A percentile compares a stretch with the other conserved stretches of the same genome.
phyloP scores from a whole-genome alignment of 2,113 vertebrate genomes.

The Vireo altiloquus region DNA sequence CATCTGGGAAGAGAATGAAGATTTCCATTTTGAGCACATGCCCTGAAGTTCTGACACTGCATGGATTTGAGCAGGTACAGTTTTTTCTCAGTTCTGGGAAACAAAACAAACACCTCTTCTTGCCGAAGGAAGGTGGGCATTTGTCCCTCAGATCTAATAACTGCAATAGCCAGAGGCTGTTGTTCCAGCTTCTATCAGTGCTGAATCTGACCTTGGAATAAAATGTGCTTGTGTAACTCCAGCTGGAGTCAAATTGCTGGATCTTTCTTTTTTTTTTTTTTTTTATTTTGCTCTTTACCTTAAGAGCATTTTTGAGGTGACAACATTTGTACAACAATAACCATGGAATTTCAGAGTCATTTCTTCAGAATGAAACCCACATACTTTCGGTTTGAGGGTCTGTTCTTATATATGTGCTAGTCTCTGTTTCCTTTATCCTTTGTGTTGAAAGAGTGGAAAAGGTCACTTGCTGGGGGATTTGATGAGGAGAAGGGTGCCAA shows the following conservation, averaged over 20 bases:
- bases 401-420: background rate
- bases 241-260: background rate
- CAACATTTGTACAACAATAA: background rate
- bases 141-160: background rate
- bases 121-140: background rate
- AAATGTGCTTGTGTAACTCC: background rate
- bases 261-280: background rate
- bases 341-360: background rate
- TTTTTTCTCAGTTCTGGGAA: background rate
- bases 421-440: background rate
- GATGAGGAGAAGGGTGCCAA: background rate
- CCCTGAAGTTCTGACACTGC: background rate
- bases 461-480: background rate
- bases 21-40: background rate
- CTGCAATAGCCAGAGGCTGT: background rate
- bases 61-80: background rate
- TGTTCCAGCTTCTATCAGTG: background rate
- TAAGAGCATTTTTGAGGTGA: conserved; percentile 7
- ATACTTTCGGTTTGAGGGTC: background rate
- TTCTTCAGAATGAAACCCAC: background rate
- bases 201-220: background rate
- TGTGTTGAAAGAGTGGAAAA: background rate
- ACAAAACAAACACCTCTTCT: background rate
- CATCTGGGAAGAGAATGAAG: background rate
- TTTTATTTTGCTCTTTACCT: background rate